Base-by-base conservation (phyloP, 1,140 invertebrate species). In the Bursaphelenchus mucronatus region DNA sequence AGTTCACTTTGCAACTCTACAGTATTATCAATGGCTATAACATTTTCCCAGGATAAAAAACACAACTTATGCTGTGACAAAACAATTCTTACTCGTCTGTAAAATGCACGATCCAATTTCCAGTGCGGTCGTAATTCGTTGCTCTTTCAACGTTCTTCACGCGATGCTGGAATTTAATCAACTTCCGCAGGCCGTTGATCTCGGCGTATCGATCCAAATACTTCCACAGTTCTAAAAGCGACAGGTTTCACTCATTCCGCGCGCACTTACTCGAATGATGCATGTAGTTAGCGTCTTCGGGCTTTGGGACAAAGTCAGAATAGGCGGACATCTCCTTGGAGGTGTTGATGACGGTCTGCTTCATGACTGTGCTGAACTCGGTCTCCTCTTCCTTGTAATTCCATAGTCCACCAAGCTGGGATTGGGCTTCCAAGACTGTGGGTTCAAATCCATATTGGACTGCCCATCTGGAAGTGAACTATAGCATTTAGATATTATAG, bases 311-410 rank as follows among this genome's bases (percentile, higher is more conserved):
- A 63, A 81, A 85, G 68, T 85, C 84, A 56, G 82, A 83, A 73
- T 79, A 85, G 0, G 81, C 76, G 71, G 82, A 83, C 75, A 85
- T 80, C 69, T 85, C 85, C 69, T 85, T 85, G 61, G 82, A 83
- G 0, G 83, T 82, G 69, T 86, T 85, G 59, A 82, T 81, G 9
- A 85, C 74, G 0, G 82, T 83, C 10, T 75, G 76, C 46, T 78
- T 78, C 74, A 81, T 78, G 0, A 83, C 82, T 0, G 81, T 82
- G 0, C 73, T 64, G 19, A 55, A 15, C 47, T 66, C 41, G 39
- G 40, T 56, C 15, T 71, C 70, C 17, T 73, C 66, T 52, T 44
- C 19, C 11, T 65, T 67, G 45, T 78, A 82, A 46, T 67, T 68
- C 83, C 82, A 82, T n/a, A 83, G 54, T 17, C 82, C 82, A 52